Conservation (phyloP, 2,888 invertebrate genomes). For the Noctua janthe region DNA sequence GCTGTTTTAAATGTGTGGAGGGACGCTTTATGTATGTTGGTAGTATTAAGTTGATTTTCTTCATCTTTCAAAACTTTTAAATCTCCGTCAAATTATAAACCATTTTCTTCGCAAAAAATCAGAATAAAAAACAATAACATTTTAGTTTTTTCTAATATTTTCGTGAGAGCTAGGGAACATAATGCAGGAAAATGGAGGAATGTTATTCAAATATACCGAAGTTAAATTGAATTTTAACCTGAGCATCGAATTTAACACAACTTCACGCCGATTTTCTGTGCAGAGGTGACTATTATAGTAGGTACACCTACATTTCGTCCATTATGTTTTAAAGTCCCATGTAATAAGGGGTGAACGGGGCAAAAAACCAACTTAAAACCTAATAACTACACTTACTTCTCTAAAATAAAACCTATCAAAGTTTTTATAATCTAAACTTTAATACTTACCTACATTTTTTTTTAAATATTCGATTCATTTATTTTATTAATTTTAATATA, state of each 20-base stretch:
- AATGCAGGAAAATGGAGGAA: not conserved
- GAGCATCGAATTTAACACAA: not conserved
- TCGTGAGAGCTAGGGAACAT: not conserved
- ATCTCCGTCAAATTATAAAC: not conserved
- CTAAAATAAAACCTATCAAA: not conserved
- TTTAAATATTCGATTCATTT: too few species aligned
- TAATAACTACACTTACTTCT: not conserved
- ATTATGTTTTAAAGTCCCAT: not conserved
- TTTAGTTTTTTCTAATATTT: not conserved
- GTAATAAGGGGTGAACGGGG: not conserved
- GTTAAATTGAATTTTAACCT: not conserved
- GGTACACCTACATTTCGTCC: not conserved
- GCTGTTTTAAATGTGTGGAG: conserved; percentile 38
- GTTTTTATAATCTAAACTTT: not conserved
- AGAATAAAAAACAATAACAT: not conserved
- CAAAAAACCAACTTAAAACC: not conserved
- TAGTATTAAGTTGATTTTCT: not conserved
- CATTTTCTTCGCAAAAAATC: not conserved
- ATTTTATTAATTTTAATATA: too few species aligned
- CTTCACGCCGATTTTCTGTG: not conserved
- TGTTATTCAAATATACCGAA: not conserved
- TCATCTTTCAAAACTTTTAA: not conserved
- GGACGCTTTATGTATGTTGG: not conserved
- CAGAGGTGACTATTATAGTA: not conserved
- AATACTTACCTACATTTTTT: not conserved